Evolutionary conservation across 2,113 vertebrate species (phyloP), one percentile per base, ranked within the genome.

Genomic region (Etheostoma cragini): DNA sequence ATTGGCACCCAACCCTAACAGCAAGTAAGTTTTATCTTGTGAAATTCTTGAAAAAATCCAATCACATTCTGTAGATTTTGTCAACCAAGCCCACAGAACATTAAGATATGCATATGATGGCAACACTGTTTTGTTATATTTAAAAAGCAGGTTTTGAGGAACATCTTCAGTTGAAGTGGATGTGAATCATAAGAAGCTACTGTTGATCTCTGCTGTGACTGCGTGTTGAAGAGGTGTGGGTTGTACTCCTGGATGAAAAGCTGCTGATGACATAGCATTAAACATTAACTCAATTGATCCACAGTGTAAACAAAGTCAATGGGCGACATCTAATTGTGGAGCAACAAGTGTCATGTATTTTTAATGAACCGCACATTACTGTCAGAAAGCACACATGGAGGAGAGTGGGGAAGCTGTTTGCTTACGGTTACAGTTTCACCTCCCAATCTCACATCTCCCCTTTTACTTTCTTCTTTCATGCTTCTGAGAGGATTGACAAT

Each of bases 401-500:
- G 38, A 67, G 22, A 67, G 78, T 3, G 24, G 6, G 50, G 38
- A 35, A 67, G 50, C 75, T 70, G 82, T 86, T 91, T 88, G 80
- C 89, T 73, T 6, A 60, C 8, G 47, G 57, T 57, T 82, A 85
- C 83, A 77, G 71, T 73, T 90, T 65, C 57, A 88, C 69, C 54
- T 81, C 65, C 81, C 24, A 45, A 86, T 85, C 86, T 87, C 62
- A 76, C 67, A 77, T 90, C 84, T 85, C 78, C 52, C 10, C 46
- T 19, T 35, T 17, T 11, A 47, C 22, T 21, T 22, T 78, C 62
- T 63, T 56, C 67, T 80, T 83, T 84, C 74, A 76, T 72, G 84
- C 73, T 85, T 82, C 81, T 86, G 76, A 90, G 80, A 88, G 89
- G 86, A 82, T 83, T 88, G 82, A 90, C 85, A 91, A 63, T 89